A percentile compares a stretch with the other conserved stretches of the same genome.
These are phyloP conservation scores for Hemiscyllium ocellatum DNA, from an alignment of 2,113 vertebrate genomes.

Conservation along the genomic window DNA sequence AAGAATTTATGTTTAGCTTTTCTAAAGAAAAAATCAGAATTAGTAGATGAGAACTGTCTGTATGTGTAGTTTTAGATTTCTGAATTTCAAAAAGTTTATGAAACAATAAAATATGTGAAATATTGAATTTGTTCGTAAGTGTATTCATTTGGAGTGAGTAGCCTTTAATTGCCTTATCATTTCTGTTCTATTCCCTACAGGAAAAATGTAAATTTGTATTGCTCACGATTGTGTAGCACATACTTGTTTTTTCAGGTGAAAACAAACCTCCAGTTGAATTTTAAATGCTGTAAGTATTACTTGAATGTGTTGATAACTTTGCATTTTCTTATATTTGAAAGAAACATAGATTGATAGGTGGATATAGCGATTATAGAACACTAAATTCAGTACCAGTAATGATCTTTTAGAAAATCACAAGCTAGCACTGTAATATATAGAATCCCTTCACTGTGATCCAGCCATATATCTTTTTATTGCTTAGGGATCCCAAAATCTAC, in stretches of 20 bases:
- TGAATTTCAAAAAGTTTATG: neutral
- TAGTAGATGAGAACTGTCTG: neutral
- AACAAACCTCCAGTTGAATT: neutral
- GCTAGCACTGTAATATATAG: neutral
- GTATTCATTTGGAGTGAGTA: neutral
- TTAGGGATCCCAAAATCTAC: neutral
- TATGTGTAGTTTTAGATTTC: neutral
- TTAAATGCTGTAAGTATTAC: neutral
- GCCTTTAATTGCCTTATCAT: neutral
- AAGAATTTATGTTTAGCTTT: neutral
- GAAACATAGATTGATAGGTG: neutral
- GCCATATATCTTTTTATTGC: neutral
- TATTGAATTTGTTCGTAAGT: neutral
- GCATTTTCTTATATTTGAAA: neutral
- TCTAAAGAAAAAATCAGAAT: neutral
- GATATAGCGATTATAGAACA: neutral
- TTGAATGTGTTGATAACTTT: neutral
- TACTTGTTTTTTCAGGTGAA: neutral
- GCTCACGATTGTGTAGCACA: neutral
- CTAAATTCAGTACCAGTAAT: neutral
- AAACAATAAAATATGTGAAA: neutral
- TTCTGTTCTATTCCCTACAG: neutral
- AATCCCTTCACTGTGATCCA: neutral
- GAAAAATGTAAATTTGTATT: neutral
- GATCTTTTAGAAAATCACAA: neutral